Conservation (phyloP, 2,888 invertebrate species). For the Drosophila yooni region DNA sequence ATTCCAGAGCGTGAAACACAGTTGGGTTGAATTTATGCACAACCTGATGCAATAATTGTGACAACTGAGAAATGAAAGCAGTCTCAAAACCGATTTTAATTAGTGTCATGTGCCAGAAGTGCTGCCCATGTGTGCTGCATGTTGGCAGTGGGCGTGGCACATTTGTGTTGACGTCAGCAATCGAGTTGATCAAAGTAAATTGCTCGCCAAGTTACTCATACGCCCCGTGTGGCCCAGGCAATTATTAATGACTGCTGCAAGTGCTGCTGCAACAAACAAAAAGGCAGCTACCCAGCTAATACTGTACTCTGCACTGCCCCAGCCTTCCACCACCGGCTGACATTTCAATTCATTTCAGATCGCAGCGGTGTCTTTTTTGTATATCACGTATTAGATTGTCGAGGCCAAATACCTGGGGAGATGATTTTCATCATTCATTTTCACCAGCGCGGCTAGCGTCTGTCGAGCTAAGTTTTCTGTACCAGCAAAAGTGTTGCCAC, state of each 20-base stretch:
- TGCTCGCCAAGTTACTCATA: constrained; percentile 51
- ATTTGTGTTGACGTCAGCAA: constrained; percentile 36
- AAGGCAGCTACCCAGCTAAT: background rate
- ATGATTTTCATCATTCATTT: constrained; percentile 77
- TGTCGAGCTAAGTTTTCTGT: constrained; percentile 55
- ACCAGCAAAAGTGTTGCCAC: constrained; percentile 56
- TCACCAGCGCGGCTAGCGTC: constrained; percentile 32
- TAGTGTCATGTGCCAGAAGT: constrained; percentile 70
- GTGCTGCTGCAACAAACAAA: constrained; percentile 36
- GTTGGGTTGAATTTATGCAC: constrained; percentile 50
- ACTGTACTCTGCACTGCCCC: too few species aligned
- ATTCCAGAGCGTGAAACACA: background rate
- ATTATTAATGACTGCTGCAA: constrained; percentile 65
- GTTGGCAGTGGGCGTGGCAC: constrained; percentile 14
- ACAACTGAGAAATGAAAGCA: constrained; percentile 46
- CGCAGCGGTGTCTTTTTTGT: constrained; percentile 34
- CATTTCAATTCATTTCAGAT: constrained; percentile 64
- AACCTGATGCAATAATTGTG: constrained; percentile 65
- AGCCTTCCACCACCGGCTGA: constrained; percentile 37
- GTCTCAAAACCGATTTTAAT: constrained; percentile 75
- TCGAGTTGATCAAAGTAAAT: constrained; percentile 62
- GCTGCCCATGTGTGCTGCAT: constrained; percentile 22
- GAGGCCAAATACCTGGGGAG: constrained; percentile 65
- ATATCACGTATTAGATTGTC: constrained; percentile 58
- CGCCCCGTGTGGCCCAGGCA: constrained; percentile 54